Evolutionary conservation across 2,797 vertebrate species (phyloP).

Genomic region (Xyrichtys novacula): DNA sequence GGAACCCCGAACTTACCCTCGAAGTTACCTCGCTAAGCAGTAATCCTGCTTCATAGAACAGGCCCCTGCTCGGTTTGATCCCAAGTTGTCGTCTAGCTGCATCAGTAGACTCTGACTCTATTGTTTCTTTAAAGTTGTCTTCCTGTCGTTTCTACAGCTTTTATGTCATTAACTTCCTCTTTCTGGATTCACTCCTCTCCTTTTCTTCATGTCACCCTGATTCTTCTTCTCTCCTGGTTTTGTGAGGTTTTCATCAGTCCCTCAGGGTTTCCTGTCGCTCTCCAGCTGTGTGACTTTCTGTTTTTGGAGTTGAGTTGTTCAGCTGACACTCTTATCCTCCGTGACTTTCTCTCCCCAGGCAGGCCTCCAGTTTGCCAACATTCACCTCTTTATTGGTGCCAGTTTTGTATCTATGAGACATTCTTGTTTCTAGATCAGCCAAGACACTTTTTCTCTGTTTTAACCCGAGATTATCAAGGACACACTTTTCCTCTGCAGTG

Average conservation of each 20-base stretch:
- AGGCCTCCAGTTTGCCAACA: slow-evolving; percentile 11
- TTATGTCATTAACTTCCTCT: slow-evolving; percentile 40
- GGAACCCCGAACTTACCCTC: no score
- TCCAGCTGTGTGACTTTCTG: slow-evolving; percentile 31
- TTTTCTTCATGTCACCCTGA: slow-evolving; percentile 45
- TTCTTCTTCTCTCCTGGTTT: slow-evolving; percentile 38
- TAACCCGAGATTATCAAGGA: slow-evolving; percentile 33
- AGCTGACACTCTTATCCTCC: slow-evolving; percentile 42
- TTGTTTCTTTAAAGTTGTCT: slow-evolving; percentile 31
- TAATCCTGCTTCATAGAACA: no score
- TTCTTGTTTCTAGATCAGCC: slow-evolving; percentile 28
- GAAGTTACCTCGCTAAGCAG: no score
- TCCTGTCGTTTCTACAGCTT: slow-evolving; percentile 53
- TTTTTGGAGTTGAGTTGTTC: slow-evolving; percentile 28
- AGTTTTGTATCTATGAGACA: slow-evolving; percentile 11
- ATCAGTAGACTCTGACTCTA: slow-evolving; percentile 22
- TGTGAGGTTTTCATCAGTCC: slow-evolving; percentile 59
- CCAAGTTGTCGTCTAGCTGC: slow-evolving; percentile 11
- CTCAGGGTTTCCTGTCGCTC: slow-evolving; percentile 58
- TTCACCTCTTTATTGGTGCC: not conserved
- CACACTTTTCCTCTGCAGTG: slow-evolving; percentile 10
- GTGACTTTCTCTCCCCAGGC: slow-evolving; percentile 43
- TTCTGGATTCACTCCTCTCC: slow-evolving; percentile 18
- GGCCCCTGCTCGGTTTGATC: slow-evolving; percentile 35
- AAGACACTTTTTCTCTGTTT: slow-evolving; percentile 12